These are phyloP conservation scores for Chanos chanos DNA, from an alignment of 2,797 vertebrate species.

Conservation along the genomic window DNA sequence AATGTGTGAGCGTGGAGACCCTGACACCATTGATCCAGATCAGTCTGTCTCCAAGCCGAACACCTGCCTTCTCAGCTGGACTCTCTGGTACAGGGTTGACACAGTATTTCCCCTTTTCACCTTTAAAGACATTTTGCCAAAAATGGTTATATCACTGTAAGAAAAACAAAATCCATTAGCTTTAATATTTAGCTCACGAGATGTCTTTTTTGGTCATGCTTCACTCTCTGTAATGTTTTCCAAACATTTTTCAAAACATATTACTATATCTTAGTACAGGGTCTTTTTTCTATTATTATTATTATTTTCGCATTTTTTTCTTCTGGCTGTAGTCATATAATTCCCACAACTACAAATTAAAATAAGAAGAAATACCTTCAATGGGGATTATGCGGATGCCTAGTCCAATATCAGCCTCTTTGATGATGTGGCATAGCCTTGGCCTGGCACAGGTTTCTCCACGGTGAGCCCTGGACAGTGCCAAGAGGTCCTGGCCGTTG, in stretches of 20 bases:
- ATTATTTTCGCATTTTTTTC: too few species aligned
- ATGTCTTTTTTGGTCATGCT: too few species aligned
- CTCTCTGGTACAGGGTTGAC: slow-evolving; percentile 69
- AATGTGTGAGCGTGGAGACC: slow-evolving; percentile 65
- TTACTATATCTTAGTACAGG: too few species aligned
- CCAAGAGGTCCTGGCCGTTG: slow-evolving; percentile 55
- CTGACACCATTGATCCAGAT: slow-evolving; percentile 83
- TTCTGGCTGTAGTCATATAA: neutral
- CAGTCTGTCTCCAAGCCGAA: slow-evolving; percentile 76
- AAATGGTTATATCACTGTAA: too few species aligned
- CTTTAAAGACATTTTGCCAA: slow-evolving; percentile 58
- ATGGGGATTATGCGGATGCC: slow-evolving; percentile 71
- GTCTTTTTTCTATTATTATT: too few species aligned
- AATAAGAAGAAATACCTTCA: slow-evolving; percentile 54
- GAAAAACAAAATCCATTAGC: too few species aligned
- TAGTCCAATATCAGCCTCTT: slow-evolving; percentile 67
- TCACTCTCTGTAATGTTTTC: too few species aligned
- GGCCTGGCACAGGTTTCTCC: slow-evolving; percentile 70
- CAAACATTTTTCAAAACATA: too few species aligned
- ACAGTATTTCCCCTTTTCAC: slow-evolving; percentile 72
- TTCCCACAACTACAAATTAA: neutral
- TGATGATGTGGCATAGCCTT: slow-evolving; percentile 77
- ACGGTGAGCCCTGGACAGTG: slow-evolving; percentile 46
- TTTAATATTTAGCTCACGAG: too few species aligned
- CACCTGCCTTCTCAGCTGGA: slow-evolving; percentile 80